Percentiles rank a stretch among this genome's conserved stretches.
phyloP scores from a whole-genome alignment of 2,797 vertebrate genomes.

The Myiotriccus ornatus region DNA sequence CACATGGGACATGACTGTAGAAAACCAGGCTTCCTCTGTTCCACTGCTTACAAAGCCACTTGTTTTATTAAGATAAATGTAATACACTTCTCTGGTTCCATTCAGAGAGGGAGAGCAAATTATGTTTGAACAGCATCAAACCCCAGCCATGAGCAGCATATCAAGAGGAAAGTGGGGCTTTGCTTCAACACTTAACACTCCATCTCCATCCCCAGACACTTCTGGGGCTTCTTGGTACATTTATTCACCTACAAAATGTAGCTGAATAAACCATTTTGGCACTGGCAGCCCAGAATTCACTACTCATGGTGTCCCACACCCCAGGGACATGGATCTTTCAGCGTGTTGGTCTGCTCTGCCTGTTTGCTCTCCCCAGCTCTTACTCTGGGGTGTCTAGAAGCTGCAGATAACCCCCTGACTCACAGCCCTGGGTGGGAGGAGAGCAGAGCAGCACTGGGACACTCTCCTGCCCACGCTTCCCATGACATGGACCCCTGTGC shows the following conservation, averaged over 20 bases:
- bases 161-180: not conserved
- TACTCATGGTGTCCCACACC: not conserved
- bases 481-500: rapidly evolving
- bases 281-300: not conserved
- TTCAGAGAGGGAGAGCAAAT: not conserved
- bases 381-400: not conserved
- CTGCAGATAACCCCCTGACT: not conserved
- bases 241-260: not conserved
- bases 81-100: constrained; percentile 11
- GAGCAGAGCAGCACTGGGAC: not conserved
- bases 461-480: rapidly evolving
- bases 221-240: not conserved
- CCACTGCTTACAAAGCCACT: not conserved
- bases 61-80: constrained; percentile 43
- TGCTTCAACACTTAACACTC: not conserved
- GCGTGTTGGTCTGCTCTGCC: not conserved
- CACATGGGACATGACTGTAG: rapidly evolving
- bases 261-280: not conserved
- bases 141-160: constrained; percentile 30
- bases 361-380: not conserved
- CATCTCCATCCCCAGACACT: not conserved
- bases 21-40: not conserved
- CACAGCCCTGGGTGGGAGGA: not conserved
- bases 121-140: not conserved
- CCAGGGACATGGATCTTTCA: not conserved